Evolutionary conservation across 1,140 invertebrate species (phyloP), one percentile per base, ranked within the genome.

Genomic region (Philopotamus ludificatus): DNA sequence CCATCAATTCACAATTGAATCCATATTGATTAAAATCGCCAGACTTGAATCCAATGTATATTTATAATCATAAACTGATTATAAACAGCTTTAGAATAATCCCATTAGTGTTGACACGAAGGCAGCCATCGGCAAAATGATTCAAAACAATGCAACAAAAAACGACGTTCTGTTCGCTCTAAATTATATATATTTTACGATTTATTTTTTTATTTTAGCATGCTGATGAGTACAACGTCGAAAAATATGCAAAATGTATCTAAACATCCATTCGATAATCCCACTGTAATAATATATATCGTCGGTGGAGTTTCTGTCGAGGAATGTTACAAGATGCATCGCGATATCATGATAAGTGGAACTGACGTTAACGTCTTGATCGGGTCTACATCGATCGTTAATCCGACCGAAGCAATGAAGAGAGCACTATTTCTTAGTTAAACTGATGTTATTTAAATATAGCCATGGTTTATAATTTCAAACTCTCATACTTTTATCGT

Each of bases 291-390:
- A 25, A 73, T 86, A 21, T 85, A 82, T 63, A 75, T 86, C 22
- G 71, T 86, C 1, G 85, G 85, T 4, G 85, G 85, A n/a, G 75
- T 84, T 12, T 84, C 84, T 1, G 79, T 81, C 0, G 83, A 86
- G 65, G 84, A 86, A 71, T 79, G 78, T 64, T 77, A 76, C 59
- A 74, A 74, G 15, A 53, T 81, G 1, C 76, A 81, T 51, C 73
- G 77, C 1, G 74, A 71, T n/a, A 74, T 79, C 2, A 79, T 80
- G 42, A 80, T 77, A 0, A 80, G 78, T 54, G 79, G 79, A 1
- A 73, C 76, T 0, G 78, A 81, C 53, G 76, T 75, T n/a, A 71
- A 75, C 1, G 74, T 81, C 1, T 54, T 79, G 0, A 73, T 81
- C 10, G 79, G 77, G 0, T 74, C 76, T n/a, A 79, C 76, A 1